Percentiles rank a stretch among this genome's conserved stretches.
Evolutionary conservation across 2,888 invertebrate species (phyloP).

Genomic region (Acleris emargana): DNA sequence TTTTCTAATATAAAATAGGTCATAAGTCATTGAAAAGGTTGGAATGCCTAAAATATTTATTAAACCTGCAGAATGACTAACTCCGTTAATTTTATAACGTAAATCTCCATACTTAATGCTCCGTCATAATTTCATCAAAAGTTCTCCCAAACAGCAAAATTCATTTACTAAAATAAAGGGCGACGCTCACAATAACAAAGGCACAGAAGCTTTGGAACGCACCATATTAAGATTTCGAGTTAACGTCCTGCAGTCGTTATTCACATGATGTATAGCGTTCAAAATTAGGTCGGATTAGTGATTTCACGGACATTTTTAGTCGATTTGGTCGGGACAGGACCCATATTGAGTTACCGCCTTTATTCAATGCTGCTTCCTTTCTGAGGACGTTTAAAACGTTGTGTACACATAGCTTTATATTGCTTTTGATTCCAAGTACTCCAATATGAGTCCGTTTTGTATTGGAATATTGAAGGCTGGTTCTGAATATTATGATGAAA

Average conservation of each 20-base stretch:
- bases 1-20: no score
- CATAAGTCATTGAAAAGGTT: no score
- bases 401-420: no score
- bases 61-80: no score
- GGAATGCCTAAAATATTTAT: no score
- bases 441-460: no score
- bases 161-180: constrained; percentile 39
- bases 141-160: background rate
- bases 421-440: no score
- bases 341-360: constrained; percentile 53
- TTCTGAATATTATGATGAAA: no score
- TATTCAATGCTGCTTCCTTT: constrained; percentile 21
- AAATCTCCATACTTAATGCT: no score
- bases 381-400: background rate
- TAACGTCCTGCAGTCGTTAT: constrained; percentile 59
- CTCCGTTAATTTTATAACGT: no score
- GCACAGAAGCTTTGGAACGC: constrained; percentile 46
- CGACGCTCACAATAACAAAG: constrained; percentile 46
- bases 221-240: constrained; percentile 57
- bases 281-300: constrained; percentile 74
- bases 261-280: constrained; percentile 65
- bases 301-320: constrained; percentile 63
- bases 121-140: no score
- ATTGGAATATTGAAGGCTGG: no score
- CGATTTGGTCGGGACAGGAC: constrained; percentile 45